These are phyloP conservation scores for Desoria tigrina DNA, from an alignment of 2,888 invertebrate species.

Conservation along the genomic window DNA sequence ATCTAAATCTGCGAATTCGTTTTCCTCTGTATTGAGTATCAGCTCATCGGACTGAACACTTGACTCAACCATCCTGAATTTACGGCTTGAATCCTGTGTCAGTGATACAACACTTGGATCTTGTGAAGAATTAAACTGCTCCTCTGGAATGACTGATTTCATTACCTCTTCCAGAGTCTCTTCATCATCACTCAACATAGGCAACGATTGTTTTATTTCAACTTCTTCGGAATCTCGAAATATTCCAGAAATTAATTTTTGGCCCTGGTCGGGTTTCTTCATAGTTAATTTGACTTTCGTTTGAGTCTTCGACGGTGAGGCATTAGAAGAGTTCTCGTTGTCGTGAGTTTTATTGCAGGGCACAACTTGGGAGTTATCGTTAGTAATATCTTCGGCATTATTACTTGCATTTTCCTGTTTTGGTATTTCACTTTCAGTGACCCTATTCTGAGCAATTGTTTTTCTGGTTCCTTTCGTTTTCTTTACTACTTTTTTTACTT, in stretches of 20 bases:
- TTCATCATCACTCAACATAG: background rate
- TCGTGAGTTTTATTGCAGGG: too few relatives aligned
- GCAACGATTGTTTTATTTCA: background rate
- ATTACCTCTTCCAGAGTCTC: background rate
- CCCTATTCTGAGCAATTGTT: background rate
- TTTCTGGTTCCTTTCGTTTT: background rate
- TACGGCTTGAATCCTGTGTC: background rate
- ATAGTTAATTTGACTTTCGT: background rate
- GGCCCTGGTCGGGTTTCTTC: background rate
- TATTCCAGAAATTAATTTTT: background rate
- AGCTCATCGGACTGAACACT: slow-evolving; percentile 5
- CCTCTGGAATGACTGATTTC: background rate
- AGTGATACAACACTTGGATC: too few relatives aligned
- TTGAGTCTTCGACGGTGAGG: background rate
- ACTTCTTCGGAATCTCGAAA: background rate
- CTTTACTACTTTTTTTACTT: background rate
- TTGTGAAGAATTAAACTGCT: background rate
- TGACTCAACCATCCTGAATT: background rate
- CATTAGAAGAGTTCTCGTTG: background rate
- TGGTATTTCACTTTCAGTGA: too few relatives aligned
- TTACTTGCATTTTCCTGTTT: too few relatives aligned
- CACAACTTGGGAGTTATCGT: too few relatives aligned
- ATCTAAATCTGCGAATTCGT: slow-evolving; percentile 17
- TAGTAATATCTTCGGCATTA: too few relatives aligned
- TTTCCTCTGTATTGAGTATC: slow-evolving; percentile 15